Conservation (phyloP, 2,888 invertebrate species). For the Eustalomyia histrio region DNA sequence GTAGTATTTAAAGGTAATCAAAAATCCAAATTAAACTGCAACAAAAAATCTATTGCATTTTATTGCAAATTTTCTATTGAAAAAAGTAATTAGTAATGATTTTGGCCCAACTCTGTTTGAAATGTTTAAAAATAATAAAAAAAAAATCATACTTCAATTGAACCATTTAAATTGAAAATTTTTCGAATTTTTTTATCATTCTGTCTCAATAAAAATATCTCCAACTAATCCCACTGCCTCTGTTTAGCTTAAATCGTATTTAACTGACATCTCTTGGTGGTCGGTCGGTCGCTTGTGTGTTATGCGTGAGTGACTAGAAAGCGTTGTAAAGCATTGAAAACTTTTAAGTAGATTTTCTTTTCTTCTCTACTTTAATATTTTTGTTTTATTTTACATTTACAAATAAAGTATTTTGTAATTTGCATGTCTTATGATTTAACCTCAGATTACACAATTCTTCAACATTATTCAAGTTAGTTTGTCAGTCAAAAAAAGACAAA, state of each 20-base stretch:
- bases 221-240: background rate
- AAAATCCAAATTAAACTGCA: no score
- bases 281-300: background rate
- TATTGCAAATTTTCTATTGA: no score
- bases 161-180: no score
- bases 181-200: no score
- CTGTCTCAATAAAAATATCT: no score
- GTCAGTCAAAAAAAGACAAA: background rate
- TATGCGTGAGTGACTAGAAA: background rate
- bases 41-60: no score
- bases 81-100: no score
- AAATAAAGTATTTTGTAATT: constrained; percentile 7
- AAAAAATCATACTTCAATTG: no score
- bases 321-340: background rate
- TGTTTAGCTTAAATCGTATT: background rate
- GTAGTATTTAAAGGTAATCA: no score
- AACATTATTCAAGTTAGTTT: background rate
- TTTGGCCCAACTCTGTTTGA: no score
- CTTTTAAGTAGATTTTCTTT: constrained; percentile 2
- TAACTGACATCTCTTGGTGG: background rate
- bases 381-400: background rate
- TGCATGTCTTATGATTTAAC: constrained; percentile 6
- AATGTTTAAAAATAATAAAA: no score
- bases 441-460: constrained; percentile 3
- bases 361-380: no score